phyloP scores from a whole-genome alignment of 2,113 vertebrate species.

The Theropithecus gelada region DNA sequence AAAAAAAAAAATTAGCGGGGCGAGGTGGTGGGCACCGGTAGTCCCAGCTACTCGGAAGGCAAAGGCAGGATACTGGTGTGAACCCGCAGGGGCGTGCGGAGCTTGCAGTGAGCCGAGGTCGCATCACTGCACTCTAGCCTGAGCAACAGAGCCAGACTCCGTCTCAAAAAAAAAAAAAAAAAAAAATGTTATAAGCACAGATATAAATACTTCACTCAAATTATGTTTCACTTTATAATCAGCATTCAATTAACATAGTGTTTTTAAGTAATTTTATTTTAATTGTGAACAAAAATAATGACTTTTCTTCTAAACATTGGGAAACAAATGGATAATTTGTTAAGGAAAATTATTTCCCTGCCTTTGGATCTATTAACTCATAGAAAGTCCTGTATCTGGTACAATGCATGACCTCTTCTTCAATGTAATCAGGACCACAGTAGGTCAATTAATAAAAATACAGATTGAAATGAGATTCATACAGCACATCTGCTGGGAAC shows the following conservation, averaged over 20 bases:
- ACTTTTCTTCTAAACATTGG: neutral
- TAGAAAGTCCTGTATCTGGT: neutral
- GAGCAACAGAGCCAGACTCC: no score
- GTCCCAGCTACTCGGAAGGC: no score
- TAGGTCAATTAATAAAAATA: neutral
- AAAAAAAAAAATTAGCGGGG: no score
- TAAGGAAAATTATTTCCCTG: neutral
- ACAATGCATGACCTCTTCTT: neutral
- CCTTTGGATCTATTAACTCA: neutral
- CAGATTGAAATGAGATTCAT: neutral
- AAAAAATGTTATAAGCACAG: neutral
- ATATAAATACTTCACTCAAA: neutral
- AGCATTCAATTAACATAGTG: neutral
- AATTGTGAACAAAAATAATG: conserved; percentile 5
- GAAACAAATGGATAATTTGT: neutral
- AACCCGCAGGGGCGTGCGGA: no score
- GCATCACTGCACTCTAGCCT: no score
- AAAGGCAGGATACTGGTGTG: no score
- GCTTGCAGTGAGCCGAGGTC: no score
- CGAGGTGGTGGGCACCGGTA: no score
- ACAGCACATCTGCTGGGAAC: neutral
- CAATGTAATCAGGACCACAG: neutral
- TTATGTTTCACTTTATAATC: neutral
- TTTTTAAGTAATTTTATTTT: conserved; percentile 3
- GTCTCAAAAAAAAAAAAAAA: no score